Conservation (phyloP, 2,888 invertebrate genomes). For the Xestoiulus laeticollis region DNA sequence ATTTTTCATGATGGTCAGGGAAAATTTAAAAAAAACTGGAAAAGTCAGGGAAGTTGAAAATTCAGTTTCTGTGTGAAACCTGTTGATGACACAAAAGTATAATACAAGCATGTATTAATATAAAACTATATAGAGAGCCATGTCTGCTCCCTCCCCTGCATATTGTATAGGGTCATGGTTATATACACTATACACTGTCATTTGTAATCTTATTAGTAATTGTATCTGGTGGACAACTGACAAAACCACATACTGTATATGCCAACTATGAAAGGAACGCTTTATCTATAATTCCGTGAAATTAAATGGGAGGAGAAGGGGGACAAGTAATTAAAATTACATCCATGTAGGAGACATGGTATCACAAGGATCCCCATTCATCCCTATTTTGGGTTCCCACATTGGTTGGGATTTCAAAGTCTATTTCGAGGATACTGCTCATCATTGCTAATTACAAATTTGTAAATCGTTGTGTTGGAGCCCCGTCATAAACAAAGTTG, state of each 20-base stretch:
- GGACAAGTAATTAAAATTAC: constrained; percentile 21
- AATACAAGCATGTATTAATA: too few species aligned
- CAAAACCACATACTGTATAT: neutral
- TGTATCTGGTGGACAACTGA: neutral
- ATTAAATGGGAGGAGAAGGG: neutral
- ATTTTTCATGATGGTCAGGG: too few species aligned
- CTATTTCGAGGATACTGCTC: neutral
- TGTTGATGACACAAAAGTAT: too few species aligned
- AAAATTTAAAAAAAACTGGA: too few species aligned
- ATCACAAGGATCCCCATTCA: neutral
- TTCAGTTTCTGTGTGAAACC: too few species aligned
- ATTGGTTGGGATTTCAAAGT: neutral
- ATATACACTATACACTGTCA: too few species aligned
- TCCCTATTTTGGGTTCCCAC: neutral
- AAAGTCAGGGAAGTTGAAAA: too few species aligned
- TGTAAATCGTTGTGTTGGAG: neutral
- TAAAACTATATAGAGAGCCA: too few species aligned
- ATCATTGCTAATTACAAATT: neutral
- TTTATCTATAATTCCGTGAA: neutral
- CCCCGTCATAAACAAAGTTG: constrained; percentile 23
- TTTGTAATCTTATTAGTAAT: neutral
- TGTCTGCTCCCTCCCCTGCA: too few species aligned
- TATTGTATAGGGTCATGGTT: too few species aligned
- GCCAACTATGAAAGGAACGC: neutral
- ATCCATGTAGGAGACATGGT: neutral